Conservation (phyloP, 2,113 vertebrate genomes). For the Phaethon lepturus region DNA sequence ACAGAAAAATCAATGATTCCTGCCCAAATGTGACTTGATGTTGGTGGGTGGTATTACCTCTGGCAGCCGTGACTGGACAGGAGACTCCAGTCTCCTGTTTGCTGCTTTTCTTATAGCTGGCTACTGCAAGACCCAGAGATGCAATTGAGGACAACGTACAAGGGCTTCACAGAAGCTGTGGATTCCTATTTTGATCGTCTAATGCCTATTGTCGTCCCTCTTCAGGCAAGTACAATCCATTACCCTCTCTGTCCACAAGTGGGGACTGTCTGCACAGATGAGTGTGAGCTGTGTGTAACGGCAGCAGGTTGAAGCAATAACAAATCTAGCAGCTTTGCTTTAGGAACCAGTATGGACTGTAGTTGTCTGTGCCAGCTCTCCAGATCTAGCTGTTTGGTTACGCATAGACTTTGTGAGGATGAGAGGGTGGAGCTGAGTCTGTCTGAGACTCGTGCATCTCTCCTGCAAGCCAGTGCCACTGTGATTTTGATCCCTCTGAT, state of each 20-base stretch:
- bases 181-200: constrained; percentile 84
- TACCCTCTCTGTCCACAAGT: background rate
- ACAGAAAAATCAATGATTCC: background rate
- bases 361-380: background rate
- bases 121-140: constrained; percentile 86
- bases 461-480: background rate
- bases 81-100: background rate
- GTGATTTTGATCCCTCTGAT: background rate
- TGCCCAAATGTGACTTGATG: background rate
- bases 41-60: background rate
- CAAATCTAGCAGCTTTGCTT: background rate
- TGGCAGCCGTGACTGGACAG: background rate
- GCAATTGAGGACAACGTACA: constrained; percentile 87
- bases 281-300: background rate
- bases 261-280: background rate
- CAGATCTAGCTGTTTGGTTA: background rate
- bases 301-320: background rate
- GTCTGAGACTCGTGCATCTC: rapidly evolving
- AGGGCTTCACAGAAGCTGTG: constrained; percentile 86
- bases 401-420: background rate
- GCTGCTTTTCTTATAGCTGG: constrained; percentile 78
- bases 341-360: background rate
- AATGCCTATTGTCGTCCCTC: constrained; percentile 82
- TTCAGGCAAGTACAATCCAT: constrained; percentile 81
- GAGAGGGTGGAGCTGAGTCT: background rate